Evolutionary conservation across 2,113 vertebrate genomes (phyloP).

Genomic region (Hemibates koningsi): DNA sequence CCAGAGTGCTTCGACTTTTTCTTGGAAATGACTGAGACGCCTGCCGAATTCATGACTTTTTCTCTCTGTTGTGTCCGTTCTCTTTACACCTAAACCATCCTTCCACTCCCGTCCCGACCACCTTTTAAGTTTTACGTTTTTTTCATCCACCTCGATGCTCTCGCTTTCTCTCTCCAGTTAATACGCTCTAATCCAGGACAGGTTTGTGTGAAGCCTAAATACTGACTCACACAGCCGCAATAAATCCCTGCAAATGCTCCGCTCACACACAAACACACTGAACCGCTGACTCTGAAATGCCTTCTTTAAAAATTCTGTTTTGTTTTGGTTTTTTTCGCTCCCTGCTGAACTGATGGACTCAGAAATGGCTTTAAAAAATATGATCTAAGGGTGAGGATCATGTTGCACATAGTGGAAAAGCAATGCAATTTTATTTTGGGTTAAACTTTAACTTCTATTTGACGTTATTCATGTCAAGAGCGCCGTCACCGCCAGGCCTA

Average conservation of each 20-base stretch:
- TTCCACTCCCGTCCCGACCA: not conserved
- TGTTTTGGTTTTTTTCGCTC: not conserved
- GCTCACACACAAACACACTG: not conserved
- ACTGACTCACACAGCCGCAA: not conserved
- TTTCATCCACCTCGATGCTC: not conserved
- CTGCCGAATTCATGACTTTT: not conserved
- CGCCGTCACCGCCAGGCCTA: not conserved
- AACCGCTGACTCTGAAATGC: not conserved
- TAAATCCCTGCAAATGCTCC: not conserved
- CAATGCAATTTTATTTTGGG: not conserved
- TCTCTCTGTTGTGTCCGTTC: not conserved
- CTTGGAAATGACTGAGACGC: not conserved
- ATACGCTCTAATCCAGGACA: constrained; percentile 1
- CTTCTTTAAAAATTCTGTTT: not conserved
- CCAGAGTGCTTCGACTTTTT: not conserved
- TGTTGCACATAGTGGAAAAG: not conserved
- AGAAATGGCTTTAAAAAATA: not conserved
- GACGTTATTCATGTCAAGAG: not conserved
- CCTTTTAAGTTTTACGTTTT: not conserved
- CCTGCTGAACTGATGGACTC: not conserved
- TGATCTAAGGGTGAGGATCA: not conserved
- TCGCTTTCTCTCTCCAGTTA: not conserved
- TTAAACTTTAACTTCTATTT: not conserved
- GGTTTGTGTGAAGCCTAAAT: not conserved
- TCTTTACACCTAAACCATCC: not conserved